Conservation (phyloP, 2,797 vertebrate species). For the Sebastes dallii region DNA sequence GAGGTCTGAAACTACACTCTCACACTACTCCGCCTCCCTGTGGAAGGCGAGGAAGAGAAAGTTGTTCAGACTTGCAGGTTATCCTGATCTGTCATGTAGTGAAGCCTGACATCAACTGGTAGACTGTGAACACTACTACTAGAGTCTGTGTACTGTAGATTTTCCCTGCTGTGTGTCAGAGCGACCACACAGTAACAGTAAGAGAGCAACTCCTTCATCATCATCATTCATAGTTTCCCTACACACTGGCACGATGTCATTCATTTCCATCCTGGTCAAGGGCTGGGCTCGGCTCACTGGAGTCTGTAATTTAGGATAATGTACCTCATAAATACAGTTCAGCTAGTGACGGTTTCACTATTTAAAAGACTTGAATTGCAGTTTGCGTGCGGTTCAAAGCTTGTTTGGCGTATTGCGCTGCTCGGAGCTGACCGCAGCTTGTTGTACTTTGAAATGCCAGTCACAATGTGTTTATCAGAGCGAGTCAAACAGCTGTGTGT, state of each 20-base stretch:
- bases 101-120: slow-evolving; percentile 42
- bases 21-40: not conserved
- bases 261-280: slow-evolving; percentile 25
- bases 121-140: not conserved
- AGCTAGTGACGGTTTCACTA: not conserved
- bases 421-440: slow-evolving; percentile 10
- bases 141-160: not conserved
- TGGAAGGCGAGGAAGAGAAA: not conserved
- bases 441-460: not conserved
- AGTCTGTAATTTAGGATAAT: slow-evolving; percentile 53
- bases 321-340: slow-evolving; percentile 11
- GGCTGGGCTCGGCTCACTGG: slow-evolving; percentile 2
- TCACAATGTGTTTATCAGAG: slow-evolving; percentile 17
- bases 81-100: not conserved
- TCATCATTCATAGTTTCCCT: slow-evolving; percentile 27
- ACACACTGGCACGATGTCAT: not conserved
- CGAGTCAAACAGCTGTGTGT: not conserved
- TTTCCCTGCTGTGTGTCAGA: not conserved
- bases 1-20: not conserved
- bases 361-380: not conserved
- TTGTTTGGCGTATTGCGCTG: not conserved
- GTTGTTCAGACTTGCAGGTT: not conserved
- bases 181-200: slow-evolving; percentile 7
- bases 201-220: slow-evolving; percentile 2
- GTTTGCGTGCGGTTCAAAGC: not conserved